phyloP scores from a whole-genome alignment of 2,113 vertebrate genomes.

The Brienomyrus brachyistius region DNA sequence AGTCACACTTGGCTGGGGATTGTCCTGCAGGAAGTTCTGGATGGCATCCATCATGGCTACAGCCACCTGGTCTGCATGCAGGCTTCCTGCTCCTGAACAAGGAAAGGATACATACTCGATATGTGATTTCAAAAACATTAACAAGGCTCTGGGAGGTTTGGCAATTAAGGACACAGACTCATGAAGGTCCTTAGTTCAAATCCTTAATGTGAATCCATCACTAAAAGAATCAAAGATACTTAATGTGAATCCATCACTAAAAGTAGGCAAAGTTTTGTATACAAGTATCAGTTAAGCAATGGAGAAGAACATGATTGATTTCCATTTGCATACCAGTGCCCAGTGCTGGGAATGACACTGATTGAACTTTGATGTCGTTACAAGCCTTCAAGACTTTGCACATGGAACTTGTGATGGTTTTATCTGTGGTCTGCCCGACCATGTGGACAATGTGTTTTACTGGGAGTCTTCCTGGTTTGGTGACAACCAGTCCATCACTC shows the following conservation, averaged over 20 bases:
- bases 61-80: conserved; percentile 31
- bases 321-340: conserved; percentile 42
- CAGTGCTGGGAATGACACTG: conserved; percentile 47
- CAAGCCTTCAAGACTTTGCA: conserved; percentile 39
- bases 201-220: not conserved
- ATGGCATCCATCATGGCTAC: conserved; percentile 42
- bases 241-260: not conserved
- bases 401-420: conserved; percentile 36
- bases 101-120: not conserved
- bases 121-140: not conserved
- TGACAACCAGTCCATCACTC: conserved; percentile 37
- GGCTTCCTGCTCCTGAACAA: conserved; percentile 40
- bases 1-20: conserved; percentile 27
- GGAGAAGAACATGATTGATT: not conserved
- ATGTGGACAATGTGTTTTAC: conserved; percentile 46
- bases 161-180: not conserved
- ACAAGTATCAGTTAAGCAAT: not conserved
- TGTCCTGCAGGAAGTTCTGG: conserved; percentile 16
- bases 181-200: not conserved
- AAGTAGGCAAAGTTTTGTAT: not conserved
- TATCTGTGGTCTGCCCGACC: conserved; percentile 41
- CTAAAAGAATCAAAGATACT: not conserved
- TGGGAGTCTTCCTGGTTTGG: conserved; percentile 41
- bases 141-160: not conserved
- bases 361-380: conserved; percentile 38